Conservation (phyloP, 2,888 invertebrate genomes). For the Anorthoa munda region DNA sequence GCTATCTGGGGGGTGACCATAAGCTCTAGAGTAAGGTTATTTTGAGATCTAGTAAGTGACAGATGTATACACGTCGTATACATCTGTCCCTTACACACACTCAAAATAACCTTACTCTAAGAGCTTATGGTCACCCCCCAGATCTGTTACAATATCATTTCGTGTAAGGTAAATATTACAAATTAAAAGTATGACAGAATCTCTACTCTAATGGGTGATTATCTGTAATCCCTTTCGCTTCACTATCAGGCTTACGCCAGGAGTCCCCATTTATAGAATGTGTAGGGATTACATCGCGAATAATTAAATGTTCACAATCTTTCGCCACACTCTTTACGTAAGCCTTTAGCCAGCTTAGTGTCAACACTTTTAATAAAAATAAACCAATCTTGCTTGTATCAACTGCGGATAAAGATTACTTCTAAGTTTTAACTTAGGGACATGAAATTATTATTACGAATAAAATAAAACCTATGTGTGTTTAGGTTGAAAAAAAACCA, state of each 20-base stretch:
- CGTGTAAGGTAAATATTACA: not conserved
- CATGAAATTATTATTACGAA: constrained; percentile 12
- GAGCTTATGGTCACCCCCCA: no score
- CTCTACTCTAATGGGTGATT: not conserved
- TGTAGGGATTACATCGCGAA: constrained; percentile 20
- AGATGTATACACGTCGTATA: no score
- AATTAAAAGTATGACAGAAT: not conserved
- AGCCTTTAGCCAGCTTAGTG: constrained; percentile 44
- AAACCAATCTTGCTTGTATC: constrained; percentile 16
- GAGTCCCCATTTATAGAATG: constrained; percentile 16
- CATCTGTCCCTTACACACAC: no score
- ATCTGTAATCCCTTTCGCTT: constrained; percentile 14
- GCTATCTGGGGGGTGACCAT: no score
- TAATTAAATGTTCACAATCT: constrained; percentile 37
- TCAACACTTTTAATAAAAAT: constrained; percentile 49
- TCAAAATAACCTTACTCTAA: no score
- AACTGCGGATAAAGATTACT: constrained; percentile 23
- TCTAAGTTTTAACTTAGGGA: constrained; percentile 2
- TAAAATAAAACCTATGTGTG: not conserved
- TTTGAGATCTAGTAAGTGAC: no score
- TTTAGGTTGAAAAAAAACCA: not conserved
- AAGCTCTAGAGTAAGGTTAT: no score
- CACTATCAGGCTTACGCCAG: constrained; percentile 18
- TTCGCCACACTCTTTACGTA: constrained; percentile 34
- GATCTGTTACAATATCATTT: not conserved